Base-by-base conservation (phyloP, 1,140 invertebrate genomes). In the Batillaria attramentaria region DNA sequence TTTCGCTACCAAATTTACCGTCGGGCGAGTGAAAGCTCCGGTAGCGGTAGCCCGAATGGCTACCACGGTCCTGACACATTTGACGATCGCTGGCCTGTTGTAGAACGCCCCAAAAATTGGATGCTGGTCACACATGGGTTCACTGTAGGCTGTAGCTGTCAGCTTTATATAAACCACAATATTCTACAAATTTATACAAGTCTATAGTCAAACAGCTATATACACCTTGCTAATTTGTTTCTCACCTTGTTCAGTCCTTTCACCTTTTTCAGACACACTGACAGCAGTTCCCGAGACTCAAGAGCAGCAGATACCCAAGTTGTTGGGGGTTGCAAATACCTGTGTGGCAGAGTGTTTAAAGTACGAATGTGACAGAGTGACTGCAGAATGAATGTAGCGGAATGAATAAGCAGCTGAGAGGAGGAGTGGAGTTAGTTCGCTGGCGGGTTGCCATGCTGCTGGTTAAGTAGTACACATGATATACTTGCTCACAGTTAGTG, bases 281-380 rank as follows among this genome's bases (percentile, higher is more conserved):
- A 93, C 2, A 99, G 91, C 0, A 99, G 92, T 91, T 99, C 98
- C 65, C 95, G 93, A 0, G 98, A 99, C 92, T 99, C 98, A 0
- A 99, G 91, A 18, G 94, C 91, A 85, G 96, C 97, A 24, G 93
- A 92, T 28, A 99, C 90, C 98, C 98, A 99, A 87, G 96, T 95
- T 69, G 93, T 92, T 1, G 98, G 98, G 57, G 98, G 98, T 87
- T 99, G 96, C 10, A 99, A 92, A 92, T 99, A 99, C 84, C 97
- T 96, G 82, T 6, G 37, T 2, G 10, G 18, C 65, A 68, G 37
- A 3, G 3, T 28, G 24, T 20, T 68, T 50, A 50, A 24, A 13
- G 10, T 13, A 24, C 46, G 24, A 10, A 50, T 24, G 24, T 13
- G 46, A 13, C 24, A 13, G 10, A 10, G 10, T 24, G 10, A 10